Percentiles rank a stretch among this genome's conserved stretches.
These are phyloP conservation scores for Zaprionus africanus DNA, from an alignment of 1,140 invertebrate genomes.

Conservation along the genomic window DNA sequence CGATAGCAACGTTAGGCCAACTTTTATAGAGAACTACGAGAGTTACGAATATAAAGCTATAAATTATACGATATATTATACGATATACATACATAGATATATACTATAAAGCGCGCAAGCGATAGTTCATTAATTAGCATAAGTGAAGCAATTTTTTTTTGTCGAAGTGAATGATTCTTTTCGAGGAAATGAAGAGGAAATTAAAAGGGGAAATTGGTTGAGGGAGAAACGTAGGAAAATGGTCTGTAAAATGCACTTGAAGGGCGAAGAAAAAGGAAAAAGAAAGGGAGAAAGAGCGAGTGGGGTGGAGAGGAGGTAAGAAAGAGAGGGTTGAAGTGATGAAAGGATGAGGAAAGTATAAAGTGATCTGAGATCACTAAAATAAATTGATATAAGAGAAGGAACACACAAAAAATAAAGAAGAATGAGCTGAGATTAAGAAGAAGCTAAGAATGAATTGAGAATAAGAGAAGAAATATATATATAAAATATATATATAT, in stretches of 20 bases:
- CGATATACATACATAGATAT: conserved; percentile 12
- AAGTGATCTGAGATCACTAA: not conserved
- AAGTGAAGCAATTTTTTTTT: conserved; percentile 60
- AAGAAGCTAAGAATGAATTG: not conserved
- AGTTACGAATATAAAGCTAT: conserved; percentile 36
- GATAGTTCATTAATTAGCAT: conserved; percentile 65
- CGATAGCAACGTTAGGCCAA: conserved; percentile 63
- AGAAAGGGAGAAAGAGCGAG: not conserved
- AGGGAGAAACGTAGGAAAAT: conserved; percentile 18
- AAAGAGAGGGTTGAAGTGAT: no score
- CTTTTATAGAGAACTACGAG: conserved; percentile 56
- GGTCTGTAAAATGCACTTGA: conserved; percentile 16
- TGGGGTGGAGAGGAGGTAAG: not conserved
- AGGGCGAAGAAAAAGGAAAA: not conserved
- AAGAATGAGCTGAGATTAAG: not conserved
- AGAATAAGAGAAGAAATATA: not conserved
- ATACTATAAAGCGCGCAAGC: conserved; percentile 19
- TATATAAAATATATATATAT: not conserved
- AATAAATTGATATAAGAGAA: not conserved
- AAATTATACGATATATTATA: conserved; percentile 21
- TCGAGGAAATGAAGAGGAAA: conserved; percentile 21
- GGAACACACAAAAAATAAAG: not conserved
- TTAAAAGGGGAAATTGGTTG: not conserved
- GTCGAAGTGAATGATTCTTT: conserved; percentile 24
- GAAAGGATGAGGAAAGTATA: conserved; percentile 24